Conservation (phyloP, 2,113 vertebrate species). For the Cacatua alba region DNA sequence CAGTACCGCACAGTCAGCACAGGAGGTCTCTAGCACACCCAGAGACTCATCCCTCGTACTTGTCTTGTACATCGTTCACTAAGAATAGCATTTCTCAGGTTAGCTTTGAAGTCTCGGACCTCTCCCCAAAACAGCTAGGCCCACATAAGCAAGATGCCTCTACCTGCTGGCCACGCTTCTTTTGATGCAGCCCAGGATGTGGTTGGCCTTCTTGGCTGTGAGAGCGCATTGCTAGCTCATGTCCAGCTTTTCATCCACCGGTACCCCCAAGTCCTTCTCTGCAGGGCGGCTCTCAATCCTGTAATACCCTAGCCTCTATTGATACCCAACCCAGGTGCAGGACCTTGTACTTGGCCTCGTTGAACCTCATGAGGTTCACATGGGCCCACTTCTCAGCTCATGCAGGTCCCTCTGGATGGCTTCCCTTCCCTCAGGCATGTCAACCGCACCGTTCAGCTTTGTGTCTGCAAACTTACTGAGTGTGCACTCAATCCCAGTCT, state of each 20-base stretch:
- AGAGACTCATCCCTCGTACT: not conserved
- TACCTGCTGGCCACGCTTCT: not conserved
- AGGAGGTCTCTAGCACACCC: not conserved
- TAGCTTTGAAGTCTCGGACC: not conserved
- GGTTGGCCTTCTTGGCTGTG: not conserved
- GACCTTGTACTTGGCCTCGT: not conserved
- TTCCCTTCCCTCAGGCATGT: not conserved
- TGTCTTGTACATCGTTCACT: accelerated
- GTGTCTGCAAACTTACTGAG: not conserved
- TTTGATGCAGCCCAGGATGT: not conserved
- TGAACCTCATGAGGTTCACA: not conserved
- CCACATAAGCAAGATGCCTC: not conserved
- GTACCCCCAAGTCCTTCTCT: not conserved
- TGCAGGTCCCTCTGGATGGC: not conserved
- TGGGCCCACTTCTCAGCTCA: not conserved
- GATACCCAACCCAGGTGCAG: not conserved
- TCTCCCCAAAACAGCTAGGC: not conserved
- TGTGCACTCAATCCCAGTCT: not conserved
- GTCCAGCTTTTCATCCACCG: not conserved
- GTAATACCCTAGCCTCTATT: not conserved
- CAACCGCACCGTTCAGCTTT: not conserved
- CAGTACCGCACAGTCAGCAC: constrained; percentile 4
- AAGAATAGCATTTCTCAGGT: not conserved
- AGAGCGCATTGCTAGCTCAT: not conserved
- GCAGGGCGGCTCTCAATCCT: not conserved